Evolutionary conservation across 2,888 invertebrate species (phyloP).

Genomic region (Eledona agricola): DNA sequence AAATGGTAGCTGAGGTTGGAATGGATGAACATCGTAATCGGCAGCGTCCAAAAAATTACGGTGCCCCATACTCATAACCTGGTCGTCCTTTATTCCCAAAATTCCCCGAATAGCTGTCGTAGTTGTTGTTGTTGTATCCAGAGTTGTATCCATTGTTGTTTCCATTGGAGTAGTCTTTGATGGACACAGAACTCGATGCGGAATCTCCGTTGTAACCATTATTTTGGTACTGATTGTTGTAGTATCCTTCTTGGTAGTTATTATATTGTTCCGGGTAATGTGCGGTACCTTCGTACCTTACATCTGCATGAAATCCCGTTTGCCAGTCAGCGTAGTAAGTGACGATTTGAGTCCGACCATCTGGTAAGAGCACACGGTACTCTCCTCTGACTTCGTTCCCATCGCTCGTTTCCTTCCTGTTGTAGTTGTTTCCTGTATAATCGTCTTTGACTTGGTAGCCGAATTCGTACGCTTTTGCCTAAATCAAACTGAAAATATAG

Average conservation of each 20-base stretch:
- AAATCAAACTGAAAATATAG: slow-evolving; percentile 43
- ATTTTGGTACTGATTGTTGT: slow-evolving; percentile 39
- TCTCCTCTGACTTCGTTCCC: slow-evolving; percentile 74
- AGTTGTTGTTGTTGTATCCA: slow-evolving; percentile 27
- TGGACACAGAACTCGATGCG: slow-evolving; percentile 48
- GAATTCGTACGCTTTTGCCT: slow-evolving; percentile 81
- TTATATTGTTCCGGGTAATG: slow-evolving; percentile 69
- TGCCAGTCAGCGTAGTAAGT: slow-evolving; percentile 83
- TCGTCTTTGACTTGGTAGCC: slow-evolving; percentile 83
- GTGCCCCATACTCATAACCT: slow-evolving; percentile 37
- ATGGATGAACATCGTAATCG: neutral
- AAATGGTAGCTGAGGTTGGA: no score
- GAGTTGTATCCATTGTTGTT: slow-evolving; percentile 23
- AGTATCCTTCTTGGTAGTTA: slow-evolving; percentile 45
- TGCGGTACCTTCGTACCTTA: slow-evolving; percentile 76
- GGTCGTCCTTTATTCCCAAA: slow-evolving; percentile 33
- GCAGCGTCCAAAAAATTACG: slow-evolving; percentile 13
- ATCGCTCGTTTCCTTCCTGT: slow-evolving; percentile 75
- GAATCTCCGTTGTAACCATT: slow-evolving; percentile 33
- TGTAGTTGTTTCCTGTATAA: slow-evolving; percentile 77
- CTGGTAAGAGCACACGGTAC: slow-evolving; percentile 69
- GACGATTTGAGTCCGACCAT: slow-evolving; percentile 73
- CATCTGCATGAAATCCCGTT: slow-evolving; percentile 82
- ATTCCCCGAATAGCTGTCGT: slow-evolving; percentile 17
- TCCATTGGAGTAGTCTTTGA: slow-evolving; percentile 49